Conservation (phyloP, 2,888 invertebrate genomes). For the Chrysodeixis includens region DNA sequence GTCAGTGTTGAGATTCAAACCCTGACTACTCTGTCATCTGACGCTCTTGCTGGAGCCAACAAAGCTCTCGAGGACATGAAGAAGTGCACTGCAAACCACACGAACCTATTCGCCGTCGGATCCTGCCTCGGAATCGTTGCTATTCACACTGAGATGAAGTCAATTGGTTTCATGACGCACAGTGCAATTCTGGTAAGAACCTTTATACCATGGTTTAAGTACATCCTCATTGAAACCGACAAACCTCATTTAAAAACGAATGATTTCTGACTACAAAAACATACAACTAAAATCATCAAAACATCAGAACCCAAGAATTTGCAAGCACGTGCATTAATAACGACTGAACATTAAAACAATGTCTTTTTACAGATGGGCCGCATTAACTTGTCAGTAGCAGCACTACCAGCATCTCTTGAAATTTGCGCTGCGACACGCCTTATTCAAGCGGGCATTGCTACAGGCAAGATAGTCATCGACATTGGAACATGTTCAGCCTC, state of each 20-base stretch:
- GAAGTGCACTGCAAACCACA: conserved; percentile 68
- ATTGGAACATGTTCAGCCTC: conserved; percentile 77
- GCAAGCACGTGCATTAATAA: too few relatives aligned
- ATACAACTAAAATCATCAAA: too few relatives aligned
- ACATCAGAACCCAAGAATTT: too few relatives aligned
- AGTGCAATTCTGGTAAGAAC: conserved; percentile 73
- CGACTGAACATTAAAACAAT: background rate
- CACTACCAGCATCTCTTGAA: conserved; percentile 76
- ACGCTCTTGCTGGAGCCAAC: conserved; percentile 66
- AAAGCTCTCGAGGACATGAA: conserved; percentile 71
- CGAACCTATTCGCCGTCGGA: conserved; percentile 68
- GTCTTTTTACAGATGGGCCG: conserved; percentile 72
- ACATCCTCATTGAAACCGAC: too few relatives aligned
- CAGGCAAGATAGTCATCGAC: conserved; percentile 76
- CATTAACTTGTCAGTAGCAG: conserved; percentile 74
- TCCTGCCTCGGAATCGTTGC: conserved; percentile 75
- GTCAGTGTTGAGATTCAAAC: conserved; percentile 64
- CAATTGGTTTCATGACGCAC: conserved; percentile 67
- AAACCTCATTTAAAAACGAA: too few relatives aligned
- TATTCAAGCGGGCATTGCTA: conserved; percentile 73
- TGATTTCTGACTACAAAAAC: too few relatives aligned
- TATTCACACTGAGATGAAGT: conserved; percentile 73
- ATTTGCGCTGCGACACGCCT: conserved; percentile 77
- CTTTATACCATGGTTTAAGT: too few relatives aligned
- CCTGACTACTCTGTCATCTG: conserved; percentile 61